Evolutionary conservation across 2,113 vertebrate genomes (phyloP).

Genomic region (Nothocercus nigrocapillus): DNA sequence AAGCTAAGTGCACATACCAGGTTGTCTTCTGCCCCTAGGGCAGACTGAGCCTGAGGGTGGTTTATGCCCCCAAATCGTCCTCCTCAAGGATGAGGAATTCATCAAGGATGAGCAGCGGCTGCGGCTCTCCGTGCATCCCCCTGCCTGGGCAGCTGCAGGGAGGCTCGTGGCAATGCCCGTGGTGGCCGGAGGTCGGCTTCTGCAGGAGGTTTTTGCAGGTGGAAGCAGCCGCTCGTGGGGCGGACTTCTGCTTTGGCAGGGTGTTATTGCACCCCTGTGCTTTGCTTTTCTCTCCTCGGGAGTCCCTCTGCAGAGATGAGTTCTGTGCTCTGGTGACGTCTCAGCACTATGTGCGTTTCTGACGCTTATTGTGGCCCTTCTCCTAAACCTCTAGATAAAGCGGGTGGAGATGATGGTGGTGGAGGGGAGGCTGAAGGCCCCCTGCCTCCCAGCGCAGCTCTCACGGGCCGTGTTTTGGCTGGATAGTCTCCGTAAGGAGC

Average conservation of each 20-base stretch:
- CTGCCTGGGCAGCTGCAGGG: background rate
- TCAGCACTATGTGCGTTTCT: rapidly evolving
- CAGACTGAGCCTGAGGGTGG: rapidly evolving
- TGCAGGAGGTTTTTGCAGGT: rapidly evolving
- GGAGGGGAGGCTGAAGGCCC: background rate
- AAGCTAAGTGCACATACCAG: background rate
- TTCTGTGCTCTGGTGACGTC: background rate
- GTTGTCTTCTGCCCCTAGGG: background rate
- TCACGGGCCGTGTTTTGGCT: background rate
- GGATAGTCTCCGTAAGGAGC: background rate
- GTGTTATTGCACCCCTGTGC: rapidly evolving
- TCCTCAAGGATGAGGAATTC: background rate
- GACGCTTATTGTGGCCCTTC: rapidly evolving
- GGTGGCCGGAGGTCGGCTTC: rapidly evolving
- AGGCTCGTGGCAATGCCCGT: rapidly evolving
- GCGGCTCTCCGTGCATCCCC: background rate
- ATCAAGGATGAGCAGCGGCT: background rate
- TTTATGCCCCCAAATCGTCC: background rate
- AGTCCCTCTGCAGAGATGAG: background rate
- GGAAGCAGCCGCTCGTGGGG: background rate
- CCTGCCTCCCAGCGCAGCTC: background rate
- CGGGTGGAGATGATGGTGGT: background rate
- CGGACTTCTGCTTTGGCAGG: background rate
- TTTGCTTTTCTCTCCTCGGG: rapidly evolving
- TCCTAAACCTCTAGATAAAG: rapidly evolving